These are phyloP conservation scores for Smittia sp. DNA, from an alignment of 2,888 invertebrate species.

Conservation along the genomic window DNA sequence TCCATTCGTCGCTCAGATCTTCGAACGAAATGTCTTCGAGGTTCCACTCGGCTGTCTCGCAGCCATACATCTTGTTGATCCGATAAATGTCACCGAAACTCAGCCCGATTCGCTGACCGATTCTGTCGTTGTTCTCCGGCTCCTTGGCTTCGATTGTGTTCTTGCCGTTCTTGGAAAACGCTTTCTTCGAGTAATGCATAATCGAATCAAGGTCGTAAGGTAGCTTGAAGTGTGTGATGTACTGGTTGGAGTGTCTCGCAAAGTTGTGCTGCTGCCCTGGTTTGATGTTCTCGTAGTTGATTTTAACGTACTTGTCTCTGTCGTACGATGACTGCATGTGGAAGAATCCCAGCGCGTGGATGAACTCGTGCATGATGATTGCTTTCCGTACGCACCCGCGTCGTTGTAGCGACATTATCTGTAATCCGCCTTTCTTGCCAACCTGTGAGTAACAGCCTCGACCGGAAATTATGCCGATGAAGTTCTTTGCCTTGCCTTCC, in stretches of 20 bases:
- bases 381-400: background rate
- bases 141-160: conserved; percentile 50
- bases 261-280: background rate
- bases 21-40: background rate
- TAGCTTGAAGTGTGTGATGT: conserved; percentile 55
- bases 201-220: conserved; percentile 63
- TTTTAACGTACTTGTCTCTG: conserved; percentile 61
- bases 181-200: conserved; percentile 54
- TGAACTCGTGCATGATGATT: conserved; percentile 67
- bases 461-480: conserved; percentile 43
- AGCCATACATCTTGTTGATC: conserved; percentile 25
- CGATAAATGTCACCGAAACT: conserved; percentile 19
- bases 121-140: background rate
- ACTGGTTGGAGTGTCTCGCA: background rate
- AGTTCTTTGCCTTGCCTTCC: no score
- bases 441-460: conserved; percentile 74
- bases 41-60: background rate
- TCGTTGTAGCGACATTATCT: background rate
- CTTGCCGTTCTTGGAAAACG: conserved; percentile 52
- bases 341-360: conserved; percentile 69
- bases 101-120: background rate
- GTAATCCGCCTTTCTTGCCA: conserved; percentile 58
- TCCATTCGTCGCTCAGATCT: no score
- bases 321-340: conserved; percentile 72
- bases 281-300: conserved; percentile 47